Conservation (phyloP, 2,797 vertebrate genomes). For the Xenops minutus region DNA sequence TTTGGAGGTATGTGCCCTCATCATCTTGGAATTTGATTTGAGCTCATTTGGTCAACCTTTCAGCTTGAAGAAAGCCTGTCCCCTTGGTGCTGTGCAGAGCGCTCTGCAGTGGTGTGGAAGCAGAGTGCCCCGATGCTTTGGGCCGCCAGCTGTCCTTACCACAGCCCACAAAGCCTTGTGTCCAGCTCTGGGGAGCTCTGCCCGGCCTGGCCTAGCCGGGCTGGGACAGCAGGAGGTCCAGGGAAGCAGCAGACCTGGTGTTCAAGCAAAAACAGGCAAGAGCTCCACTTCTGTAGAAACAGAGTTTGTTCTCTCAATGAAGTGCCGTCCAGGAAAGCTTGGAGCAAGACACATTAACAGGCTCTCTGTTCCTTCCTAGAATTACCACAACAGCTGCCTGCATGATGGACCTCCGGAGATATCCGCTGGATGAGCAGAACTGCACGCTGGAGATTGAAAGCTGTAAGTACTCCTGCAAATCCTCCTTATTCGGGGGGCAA, state of each 20-base stretch:
- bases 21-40: neutral
- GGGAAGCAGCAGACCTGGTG: neutral
- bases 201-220: neutral
- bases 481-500: neutral
- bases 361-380: slow-evolving; percentile 74
- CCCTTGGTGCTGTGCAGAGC: neutral
- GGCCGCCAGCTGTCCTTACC: neutral
- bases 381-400: slow-evolving; percentile 97
- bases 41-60: neutral
- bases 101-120: neutral
- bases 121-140: neutral
- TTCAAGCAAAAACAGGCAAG: neutral
- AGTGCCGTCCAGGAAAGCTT: neutral
- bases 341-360: neutral
- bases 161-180: neutral
- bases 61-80: neutral
- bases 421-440: slow-evolving; percentile 95
- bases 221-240: neutral
- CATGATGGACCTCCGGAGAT: slow-evolving; percentile 96
- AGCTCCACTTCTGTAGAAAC: neutral
- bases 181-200: neutral
- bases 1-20: neutral
- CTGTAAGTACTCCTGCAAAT: slow-evolving; percentile 85
- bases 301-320: neutral
- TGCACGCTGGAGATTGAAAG: slow-evolving; percentile 97